phyloP scores from a whole-genome alignment of 1,140 invertebrate genomes.

The Caenorhabditis briggsae region DNA sequence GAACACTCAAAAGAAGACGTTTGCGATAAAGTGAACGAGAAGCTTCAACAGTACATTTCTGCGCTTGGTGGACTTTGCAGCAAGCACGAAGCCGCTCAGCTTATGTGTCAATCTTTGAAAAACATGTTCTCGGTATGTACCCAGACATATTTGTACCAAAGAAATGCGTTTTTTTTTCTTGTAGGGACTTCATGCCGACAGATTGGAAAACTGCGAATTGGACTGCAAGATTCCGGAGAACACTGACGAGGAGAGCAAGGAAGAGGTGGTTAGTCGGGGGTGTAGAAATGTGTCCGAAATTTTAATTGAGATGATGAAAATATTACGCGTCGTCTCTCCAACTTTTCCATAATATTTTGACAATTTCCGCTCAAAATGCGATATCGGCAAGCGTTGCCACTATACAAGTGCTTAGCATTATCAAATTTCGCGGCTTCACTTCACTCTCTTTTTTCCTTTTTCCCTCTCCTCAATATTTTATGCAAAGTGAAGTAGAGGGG shows the following conservation, averaged over 20 bases:
- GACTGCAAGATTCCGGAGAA: slow-evolving; percentile 66
- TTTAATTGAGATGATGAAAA: slow-evolving; percentile 11
- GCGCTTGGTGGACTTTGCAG: slow-evolving; percentile 75
- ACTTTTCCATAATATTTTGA: neutral
- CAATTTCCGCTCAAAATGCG: slow-evolving; percentile 44
- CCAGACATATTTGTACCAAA: neutral
- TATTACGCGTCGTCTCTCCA: neutral
- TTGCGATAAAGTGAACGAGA: slow-evolving; percentile 72
- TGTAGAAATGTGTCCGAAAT: too few species aligned
- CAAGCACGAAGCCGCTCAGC: slow-evolving; percentile 74
- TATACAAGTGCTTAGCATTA: slow-evolving; percentile 55
- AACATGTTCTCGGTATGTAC: slow-evolving; percentile 71
- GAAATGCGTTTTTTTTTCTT: slow-evolving; percentile 55
- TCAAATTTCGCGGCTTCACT: slow-evolving; percentile 50
- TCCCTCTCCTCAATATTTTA: neutral
- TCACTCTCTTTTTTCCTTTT: neutral
- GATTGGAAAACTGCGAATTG: slow-evolving; percentile 71
- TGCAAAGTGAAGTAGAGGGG: slow-evolving; percentile 1
- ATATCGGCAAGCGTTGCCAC: slow-evolving; percentile 27
- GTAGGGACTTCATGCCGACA: slow-evolving; percentile 76
- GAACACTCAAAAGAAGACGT: slow-evolving; percentile 76
- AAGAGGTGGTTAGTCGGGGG: slow-evolving; percentile 16
- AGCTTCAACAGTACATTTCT: slow-evolving; percentile 71
- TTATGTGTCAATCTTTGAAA: slow-evolving; percentile 73
- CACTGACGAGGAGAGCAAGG: slow-evolving; percentile 46